Evolutionary conservation across 2,888 invertebrate genomes (phyloP).

Genomic region (Hofmannophila pseudospretella): DNA sequence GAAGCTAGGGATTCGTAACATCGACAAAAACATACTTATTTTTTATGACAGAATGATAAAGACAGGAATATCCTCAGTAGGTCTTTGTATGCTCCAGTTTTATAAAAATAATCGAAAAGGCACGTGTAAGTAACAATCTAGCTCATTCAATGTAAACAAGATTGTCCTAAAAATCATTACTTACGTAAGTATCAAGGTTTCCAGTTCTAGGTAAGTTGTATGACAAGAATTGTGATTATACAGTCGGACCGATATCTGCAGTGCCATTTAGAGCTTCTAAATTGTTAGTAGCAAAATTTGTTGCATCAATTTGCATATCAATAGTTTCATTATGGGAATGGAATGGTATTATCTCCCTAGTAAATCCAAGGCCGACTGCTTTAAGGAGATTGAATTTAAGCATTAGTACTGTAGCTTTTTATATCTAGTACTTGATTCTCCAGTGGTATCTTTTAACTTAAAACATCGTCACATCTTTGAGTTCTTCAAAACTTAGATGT

Average conservation of each 20-base stretch:
- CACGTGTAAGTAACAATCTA: slow-evolving; percentile 2
- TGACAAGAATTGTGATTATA: slow-evolving; percentile 2
- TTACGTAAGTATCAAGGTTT: too few relatives aligned
- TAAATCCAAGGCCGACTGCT: slow-evolving; percentile 50
- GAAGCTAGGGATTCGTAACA: too few relatives aligned
- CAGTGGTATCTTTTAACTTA: too few relatives aligned
- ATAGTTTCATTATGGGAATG: slow-evolving; percentile 53
- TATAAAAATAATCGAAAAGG: slow-evolving; percentile 7
- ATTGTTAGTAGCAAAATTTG: slow-evolving; percentile 45
- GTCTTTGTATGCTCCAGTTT: slow-evolving; percentile 3
- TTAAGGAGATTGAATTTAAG: slow-evolving; percentile 6
- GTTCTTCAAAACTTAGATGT: too few relatives aligned
- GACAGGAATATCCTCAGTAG: background rate
- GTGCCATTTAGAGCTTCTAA: slow-evolving; percentile 27
- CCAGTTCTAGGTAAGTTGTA: background rate
- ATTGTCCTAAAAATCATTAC: too few relatives aligned
- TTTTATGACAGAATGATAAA: too few relatives aligned
- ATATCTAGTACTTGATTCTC: too few relatives aligned
- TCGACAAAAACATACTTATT: too few relatives aligned
- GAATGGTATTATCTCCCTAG: slow-evolving; percentile 44
- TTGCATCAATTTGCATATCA: slow-evolving; percentile 56
- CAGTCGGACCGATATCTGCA: background rate
- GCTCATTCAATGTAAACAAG: slow-evolving; percentile 2
- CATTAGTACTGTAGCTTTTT: too few relatives aligned
- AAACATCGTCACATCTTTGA: too few relatives aligned